phyloP scores from a whole-genome alignment of 2,888 invertebrate species.

The Scaptomyza polygonia region DNA sequence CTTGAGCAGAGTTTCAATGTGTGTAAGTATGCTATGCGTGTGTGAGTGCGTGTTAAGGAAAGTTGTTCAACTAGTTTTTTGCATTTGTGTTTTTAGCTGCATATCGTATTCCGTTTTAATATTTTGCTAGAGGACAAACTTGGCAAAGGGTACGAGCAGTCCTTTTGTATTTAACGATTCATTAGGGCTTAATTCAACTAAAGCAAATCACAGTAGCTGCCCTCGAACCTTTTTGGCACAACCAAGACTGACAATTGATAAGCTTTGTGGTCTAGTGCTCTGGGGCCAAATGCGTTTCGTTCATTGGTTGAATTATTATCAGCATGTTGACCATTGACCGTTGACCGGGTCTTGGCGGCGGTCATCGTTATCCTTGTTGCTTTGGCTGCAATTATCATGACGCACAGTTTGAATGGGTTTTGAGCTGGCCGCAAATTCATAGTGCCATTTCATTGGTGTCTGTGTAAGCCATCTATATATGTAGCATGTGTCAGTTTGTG shows the following conservation, averaged over 20 bases:
- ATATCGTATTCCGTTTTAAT: constrained; percentile 11
- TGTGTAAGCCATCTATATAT: constrained; percentile 17
- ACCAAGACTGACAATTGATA: constrained; percentile 45
- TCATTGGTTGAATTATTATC: constrained; percentile 75
- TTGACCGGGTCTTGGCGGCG: constrained; percentile 22
- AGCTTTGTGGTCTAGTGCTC: constrained; percentile 34
- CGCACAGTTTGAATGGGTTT: constrained; percentile 54
- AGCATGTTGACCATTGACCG: constrained; percentile 62
- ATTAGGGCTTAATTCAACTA: constrained; percentile 71
- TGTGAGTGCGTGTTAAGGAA: constrained; percentile 3
- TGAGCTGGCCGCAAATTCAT: constrained; percentile 59
- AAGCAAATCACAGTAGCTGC: constrained; percentile 41
- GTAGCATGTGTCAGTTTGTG: constrained; percentile 9
- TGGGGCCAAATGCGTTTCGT: constrained; percentile 36
- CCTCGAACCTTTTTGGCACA: constrained; percentile 24
- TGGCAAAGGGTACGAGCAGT: background rate
- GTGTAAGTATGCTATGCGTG: background rate
- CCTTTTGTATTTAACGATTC: constrained; percentile 59
- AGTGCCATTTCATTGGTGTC: constrained; percentile 54
- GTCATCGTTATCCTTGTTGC: constrained; percentile 27
- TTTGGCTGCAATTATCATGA: constrained; percentile 77
- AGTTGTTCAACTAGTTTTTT: constrained; percentile 70
- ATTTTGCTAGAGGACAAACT: constrained; percentile 4
- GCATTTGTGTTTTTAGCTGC: constrained; percentile 51
- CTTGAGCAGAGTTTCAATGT: background rate